Evolutionary conservation across 2,888 invertebrate genomes (phyloP).

Genomic region (Athetis lepigone): DNA sequence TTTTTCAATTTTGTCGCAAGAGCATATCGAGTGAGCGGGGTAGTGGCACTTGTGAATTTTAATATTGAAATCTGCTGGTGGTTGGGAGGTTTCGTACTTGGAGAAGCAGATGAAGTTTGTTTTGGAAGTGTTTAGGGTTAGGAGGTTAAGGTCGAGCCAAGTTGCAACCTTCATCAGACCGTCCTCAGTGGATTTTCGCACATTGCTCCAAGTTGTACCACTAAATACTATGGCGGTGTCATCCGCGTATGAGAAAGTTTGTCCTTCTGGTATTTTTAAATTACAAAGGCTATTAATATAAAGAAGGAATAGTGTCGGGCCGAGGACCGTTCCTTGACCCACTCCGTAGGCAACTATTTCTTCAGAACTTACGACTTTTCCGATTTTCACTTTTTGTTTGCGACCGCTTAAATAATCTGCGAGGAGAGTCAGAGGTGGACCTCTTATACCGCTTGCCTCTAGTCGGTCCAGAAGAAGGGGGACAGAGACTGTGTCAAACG

Average conservation of each 20-base stretch:
- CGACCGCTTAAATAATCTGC: background rate
- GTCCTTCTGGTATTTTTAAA: background rate
- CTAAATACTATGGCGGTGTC: slow-evolving; percentile 24
- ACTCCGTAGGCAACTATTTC: slow-evolving; percentile 1
- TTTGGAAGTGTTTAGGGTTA: slow-evolving; percentile 31
- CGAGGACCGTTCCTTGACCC: slow-evolving; percentile 12
- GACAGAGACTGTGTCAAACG: too few species aligned
- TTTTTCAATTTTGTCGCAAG: too few species aligned
- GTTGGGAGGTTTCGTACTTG: too few species aligned
- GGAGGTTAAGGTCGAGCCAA: slow-evolving; percentile 21
- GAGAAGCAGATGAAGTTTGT: too few species aligned
- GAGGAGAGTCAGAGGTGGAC: background rate
- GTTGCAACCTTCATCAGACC: background rate
- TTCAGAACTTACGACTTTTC: background rate
- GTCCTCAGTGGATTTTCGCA: background rate
- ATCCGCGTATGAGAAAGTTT: slow-evolving; percentile 24
- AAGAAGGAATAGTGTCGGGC: slow-evolving; percentile 21
- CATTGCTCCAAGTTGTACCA: slow-evolving; percentile 12
- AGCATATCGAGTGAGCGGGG: too few species aligned
- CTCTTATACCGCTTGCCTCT: background rate
- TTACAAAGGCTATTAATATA: slow-evolving; percentile 23
- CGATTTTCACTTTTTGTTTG: slow-evolving; percentile 7
- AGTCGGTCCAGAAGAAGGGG: background rate
- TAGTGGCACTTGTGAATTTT: background rate
- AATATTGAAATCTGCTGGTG: background rate